Percentiles rank a stretch among this genome's conserved stretches.
Conservation (phyloP, 2,113 vertebrate species). For the Bubo scandiacus region DNA sequence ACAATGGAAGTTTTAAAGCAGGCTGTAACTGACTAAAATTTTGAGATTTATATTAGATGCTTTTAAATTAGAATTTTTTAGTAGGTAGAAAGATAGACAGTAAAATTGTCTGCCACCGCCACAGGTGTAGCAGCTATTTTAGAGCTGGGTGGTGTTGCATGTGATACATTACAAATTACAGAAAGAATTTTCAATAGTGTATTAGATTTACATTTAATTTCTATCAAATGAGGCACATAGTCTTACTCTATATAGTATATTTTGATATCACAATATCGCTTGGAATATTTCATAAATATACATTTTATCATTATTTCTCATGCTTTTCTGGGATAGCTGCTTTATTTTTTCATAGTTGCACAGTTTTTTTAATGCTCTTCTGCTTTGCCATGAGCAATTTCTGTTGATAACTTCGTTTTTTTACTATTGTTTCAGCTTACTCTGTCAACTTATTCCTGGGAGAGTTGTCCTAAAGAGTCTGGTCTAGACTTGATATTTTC, state of each 20-base stretch:
- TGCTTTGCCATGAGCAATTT: background rate
- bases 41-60: background rate
- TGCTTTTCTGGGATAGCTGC: background rate
- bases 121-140: background rate
- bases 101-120: background rate
- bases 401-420: background rate
- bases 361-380: background rate
- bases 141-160: background rate
- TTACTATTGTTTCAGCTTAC: background rate
- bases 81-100: background rate
- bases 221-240: background rate
- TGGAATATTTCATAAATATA: background rate
- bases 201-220: background rate
- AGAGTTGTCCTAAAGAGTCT: background rate
- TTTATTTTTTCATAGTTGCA: background rate
- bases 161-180: background rate
- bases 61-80: background rate
- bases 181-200: background rate
- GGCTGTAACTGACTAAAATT: background rate
- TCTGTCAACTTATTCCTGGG: background rate
- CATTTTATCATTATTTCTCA: background rate
- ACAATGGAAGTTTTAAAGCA: background rate
- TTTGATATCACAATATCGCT: background rate
- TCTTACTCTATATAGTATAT: background rate
- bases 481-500: constrained; percentile 4